Evolutionary conservation across 2,113 vertebrate species (phyloP).

Genomic region (Garra rufa): DNA sequence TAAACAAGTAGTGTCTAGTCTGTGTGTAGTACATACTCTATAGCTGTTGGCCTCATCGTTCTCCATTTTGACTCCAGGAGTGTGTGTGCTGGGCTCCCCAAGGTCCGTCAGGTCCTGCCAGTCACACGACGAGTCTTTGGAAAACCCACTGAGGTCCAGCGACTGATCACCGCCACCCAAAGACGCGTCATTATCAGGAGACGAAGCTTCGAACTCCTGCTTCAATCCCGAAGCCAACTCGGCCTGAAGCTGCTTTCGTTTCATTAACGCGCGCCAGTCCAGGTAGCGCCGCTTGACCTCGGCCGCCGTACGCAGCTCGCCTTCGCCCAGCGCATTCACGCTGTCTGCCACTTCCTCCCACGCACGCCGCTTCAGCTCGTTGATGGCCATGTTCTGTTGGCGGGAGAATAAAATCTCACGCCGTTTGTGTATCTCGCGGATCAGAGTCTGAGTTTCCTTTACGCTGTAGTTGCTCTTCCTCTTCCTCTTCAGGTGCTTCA

Average conservation of each 20-base stretch:
- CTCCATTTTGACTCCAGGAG: conserved; percentile 88
- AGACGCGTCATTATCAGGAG: conserved; percentile 85
- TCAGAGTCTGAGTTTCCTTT: conserved; percentile 91
- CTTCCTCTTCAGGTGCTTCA: conserved; percentile 93
- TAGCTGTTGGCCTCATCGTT: conserved; percentile 83
- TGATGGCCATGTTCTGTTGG: conserved; percentile 95
- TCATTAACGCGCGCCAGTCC: conserved; percentile 91
- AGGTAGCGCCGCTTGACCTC: conserved; percentile 92
- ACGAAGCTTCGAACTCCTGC: conserved; percentile 84
- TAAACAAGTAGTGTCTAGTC: not conserved
- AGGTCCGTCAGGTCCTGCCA: conserved; percentile 89
- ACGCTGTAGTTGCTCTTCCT: conserved; percentile 97
- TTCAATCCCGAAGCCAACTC: conserved; percentile 84
- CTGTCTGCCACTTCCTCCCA: conserved; percentile 96
- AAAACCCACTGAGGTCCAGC: conserved; percentile 84
- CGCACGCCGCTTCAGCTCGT: conserved; percentile 92
- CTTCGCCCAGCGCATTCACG: conserved; percentile 90
- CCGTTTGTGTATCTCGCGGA: conserved; percentile 91
- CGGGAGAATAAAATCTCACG: conserved; percentile 92
- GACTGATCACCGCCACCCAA: conserved; percentile 87
- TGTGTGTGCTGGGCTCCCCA: conserved; percentile 79
- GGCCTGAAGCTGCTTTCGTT: conserved; percentile 88
- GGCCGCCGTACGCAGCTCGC: conserved; percentile 88
- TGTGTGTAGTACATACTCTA: conserved; percentile 62
- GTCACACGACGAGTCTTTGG: conserved; percentile 85